Evolutionary conservation across 1,140 invertebrate genomes (phyloP).

Genomic region (Drosophila jambulina): DNA sequence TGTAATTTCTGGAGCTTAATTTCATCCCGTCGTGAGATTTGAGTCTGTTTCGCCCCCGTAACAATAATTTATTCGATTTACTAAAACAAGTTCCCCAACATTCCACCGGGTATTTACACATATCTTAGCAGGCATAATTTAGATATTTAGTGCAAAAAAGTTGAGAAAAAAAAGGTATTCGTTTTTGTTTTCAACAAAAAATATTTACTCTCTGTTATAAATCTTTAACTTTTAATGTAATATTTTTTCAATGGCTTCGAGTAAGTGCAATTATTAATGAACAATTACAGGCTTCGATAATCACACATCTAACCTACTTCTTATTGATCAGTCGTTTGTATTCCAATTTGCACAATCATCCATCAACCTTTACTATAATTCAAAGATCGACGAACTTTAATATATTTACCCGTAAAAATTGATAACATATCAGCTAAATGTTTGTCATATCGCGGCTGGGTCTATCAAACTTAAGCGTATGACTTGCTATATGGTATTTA

Average conservation of each 20-base stretch:
- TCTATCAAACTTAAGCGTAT: conserved; percentile 12
- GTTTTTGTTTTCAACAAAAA: not conserved
- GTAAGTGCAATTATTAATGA: not conserved
- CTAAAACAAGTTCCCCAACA: conserved; percentile 23
- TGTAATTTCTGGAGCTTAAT: too few relatives aligned
- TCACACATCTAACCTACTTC: not conserved
- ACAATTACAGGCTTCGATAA: not conserved
- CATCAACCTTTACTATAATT: not conserved
- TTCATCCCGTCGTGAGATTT: too few relatives aligned
- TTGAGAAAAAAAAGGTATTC: not conserved
- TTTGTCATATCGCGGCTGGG: conserved; percentile 10
- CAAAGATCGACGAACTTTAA: conserved; percentile 8
- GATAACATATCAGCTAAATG: conserved; percentile 18
- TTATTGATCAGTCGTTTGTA: not conserved
- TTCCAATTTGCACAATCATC: not conserved
- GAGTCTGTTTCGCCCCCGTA: too few relatives aligned
- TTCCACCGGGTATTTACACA: not conserved
- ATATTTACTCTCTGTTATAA: not conserved
- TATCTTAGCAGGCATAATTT: not conserved
- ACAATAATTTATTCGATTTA: not conserved
- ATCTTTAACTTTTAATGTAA: not conserved
- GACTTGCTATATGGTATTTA: conserved; percentile 16
- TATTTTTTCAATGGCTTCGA: not conserved
- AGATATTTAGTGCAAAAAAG: too few relatives aligned
- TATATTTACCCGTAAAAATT: conserved; percentile 2